phyloP scores from a whole-genome alignment of 2,797 vertebrate species.

The Rhabdophis nuchalis region DNA sequence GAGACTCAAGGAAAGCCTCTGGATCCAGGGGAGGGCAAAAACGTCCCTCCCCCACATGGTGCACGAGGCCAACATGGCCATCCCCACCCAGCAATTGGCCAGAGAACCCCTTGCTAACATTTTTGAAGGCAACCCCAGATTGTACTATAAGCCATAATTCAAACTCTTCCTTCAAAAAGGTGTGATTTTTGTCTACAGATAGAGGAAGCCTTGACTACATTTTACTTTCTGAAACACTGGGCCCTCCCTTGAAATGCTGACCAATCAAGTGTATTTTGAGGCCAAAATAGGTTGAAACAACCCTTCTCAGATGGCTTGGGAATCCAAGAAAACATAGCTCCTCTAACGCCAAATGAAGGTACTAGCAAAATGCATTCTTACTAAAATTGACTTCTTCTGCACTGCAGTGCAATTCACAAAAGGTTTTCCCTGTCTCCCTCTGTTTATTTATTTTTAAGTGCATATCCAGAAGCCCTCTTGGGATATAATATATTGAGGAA shows the following conservation, averaged over 20 bases:
- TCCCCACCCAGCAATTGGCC: no score
- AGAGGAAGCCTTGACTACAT: not conserved
- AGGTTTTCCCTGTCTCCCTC: not conserved
- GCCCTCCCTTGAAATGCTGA: not conserved
- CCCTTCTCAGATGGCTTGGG: not conserved
- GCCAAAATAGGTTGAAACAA: not conserved
- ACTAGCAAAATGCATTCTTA: not conserved
- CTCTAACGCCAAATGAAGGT: not conserved
- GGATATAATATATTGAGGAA: not conserved
- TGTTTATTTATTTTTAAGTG: not conserved
- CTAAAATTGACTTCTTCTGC: not conserved
- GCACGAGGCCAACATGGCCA: no score
- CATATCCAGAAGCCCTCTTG: not conserved
- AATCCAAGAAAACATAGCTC: not conserved
- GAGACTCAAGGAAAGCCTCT: no score
- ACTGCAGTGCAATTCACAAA: not conserved
- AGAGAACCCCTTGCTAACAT: no score
- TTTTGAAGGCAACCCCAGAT: no score
- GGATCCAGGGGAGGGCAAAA: no score
- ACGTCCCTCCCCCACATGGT: no score
- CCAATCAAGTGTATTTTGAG: not conserved
- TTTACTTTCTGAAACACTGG: not conserved
- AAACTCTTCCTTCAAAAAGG: not conserved
- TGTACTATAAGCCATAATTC: not conserved
- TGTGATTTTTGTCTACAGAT: not conserved